Conservation (phyloP, 2,888 invertebrate genomes). For the Synanthedon myopaeformis region DNA sequence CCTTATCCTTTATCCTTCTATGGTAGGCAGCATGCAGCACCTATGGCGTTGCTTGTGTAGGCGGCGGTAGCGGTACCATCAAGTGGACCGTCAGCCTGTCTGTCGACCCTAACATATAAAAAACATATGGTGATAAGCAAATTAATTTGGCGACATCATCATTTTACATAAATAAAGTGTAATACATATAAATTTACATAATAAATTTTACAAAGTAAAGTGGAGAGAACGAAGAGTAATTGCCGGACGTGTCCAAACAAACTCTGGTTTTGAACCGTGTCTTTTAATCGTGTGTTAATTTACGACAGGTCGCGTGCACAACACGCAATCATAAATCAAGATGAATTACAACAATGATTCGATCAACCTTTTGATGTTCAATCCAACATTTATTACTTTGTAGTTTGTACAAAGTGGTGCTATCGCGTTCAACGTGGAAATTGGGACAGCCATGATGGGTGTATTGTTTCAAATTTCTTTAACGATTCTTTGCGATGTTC, state of each 20-base stretch:
- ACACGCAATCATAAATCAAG: conserved; percentile 58
- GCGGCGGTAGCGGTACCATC: no score
- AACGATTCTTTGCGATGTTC: neutral
- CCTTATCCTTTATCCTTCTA: no score
- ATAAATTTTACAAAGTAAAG: neutral
- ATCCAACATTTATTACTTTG: conserved; percentile 40
- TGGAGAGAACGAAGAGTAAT: neutral
- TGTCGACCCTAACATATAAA: no score
- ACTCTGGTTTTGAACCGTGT: neutral
- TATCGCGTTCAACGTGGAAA: conserved; percentile 21
- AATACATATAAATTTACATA: no score
- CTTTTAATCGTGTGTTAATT: conserved; percentile 38
- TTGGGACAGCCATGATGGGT: conserved; percentile 14
- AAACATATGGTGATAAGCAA: no score
- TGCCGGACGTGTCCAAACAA: neutral
- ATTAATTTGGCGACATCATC: conserved; percentile 6
- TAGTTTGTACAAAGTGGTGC: conserved; percentile 35
- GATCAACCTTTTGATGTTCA: conserved; percentile 42
- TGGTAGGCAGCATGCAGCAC: no score
- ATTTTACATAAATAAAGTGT: neutral
- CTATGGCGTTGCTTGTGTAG: no score
- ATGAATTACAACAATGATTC: conserved; percentile 58
- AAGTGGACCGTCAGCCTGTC: no score
- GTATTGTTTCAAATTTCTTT: neutral
- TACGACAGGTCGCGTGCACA: conserved; percentile 40